Percentiles rank a stretch among this genome's conserved stretches.
phyloP scores from a whole-genome alignment of 2,888 invertebrate species.

The Galerucella nymphaeae region DNA sequence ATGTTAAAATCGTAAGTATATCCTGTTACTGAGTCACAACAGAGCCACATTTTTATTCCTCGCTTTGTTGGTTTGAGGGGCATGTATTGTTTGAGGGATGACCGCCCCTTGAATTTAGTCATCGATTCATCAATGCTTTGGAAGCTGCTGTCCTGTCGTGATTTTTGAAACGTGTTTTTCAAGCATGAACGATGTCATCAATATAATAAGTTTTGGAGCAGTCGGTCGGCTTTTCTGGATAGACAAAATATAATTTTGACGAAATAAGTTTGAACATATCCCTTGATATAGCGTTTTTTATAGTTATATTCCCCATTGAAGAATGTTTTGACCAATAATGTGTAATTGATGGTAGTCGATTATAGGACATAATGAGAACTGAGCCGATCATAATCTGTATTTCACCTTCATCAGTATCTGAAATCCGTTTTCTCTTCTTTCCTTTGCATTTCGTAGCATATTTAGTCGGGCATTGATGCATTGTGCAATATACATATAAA shows the following conservation, averaged over 20 bases:
- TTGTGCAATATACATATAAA: slow-evolving; percentile 9
- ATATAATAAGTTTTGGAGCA: no score
- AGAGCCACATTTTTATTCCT: slow-evolving; percentile 20
- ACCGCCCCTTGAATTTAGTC: no score
- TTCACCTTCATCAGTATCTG: slow-evolving; percentile 19
- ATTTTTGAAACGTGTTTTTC: no score
- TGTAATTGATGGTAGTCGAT: slow-evolving; percentile 18
- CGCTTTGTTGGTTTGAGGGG: slow-evolving; percentile 24
- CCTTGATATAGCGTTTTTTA: slow-evolving; percentile 22
- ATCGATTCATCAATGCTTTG: no score
- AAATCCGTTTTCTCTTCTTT: slow-evolving; percentile 17
- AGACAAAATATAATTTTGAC: no score
- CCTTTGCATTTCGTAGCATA: neutral
- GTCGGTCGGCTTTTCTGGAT: no score
- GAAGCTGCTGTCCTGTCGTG: no score
- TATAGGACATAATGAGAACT: slow-evolving; percentile 14
- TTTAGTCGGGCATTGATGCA: slow-evolving; percentile 13
- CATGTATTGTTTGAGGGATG: no score
- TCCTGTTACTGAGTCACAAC: no score
- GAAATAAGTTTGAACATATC: slow-evolving; percentile 22
- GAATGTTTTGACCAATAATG: slow-evolving; percentile 20
- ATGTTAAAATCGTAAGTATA: slow-evolving; percentile 28
- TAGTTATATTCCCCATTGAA: slow-evolving; percentile 22
- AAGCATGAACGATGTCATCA: no score
- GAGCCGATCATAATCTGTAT: slow-evolving; percentile 22